Percentiles rank a stretch among this genome's conserved stretches.
These are phyloP conservation scores for Probosciger aterrimus DNA, from an alignment of 2,113 vertebrate genomes.

Conservation along the genomic window DNA sequence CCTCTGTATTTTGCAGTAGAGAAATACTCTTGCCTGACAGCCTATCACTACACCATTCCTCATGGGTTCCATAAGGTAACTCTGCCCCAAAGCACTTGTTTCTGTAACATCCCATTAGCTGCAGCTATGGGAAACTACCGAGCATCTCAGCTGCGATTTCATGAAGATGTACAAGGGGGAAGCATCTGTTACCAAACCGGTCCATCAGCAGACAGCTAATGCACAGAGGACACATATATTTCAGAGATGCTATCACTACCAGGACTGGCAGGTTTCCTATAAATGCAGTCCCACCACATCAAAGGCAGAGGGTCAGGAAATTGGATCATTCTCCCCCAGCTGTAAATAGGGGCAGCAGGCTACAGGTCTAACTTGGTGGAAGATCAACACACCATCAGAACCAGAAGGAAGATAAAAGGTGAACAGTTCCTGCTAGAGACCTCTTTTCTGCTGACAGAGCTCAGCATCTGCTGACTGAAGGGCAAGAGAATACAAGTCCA, in stretches of 20 bases:
- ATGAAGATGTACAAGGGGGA: neutral
- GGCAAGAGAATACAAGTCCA: neutral
- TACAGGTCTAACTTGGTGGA: neutral
- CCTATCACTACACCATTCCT: neutral
- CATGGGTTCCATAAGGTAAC: accelerated
- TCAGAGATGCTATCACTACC: neutral
- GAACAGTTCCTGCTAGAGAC: neutral
- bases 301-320: neutral
- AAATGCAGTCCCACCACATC: neutral
- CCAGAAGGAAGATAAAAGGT: neutral
- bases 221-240: neutral
- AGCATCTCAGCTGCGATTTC: neutral
- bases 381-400: neutral
- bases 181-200: neutral
- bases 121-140: accelerated
- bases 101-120: accelerated
- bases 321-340: neutral
- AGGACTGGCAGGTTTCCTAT: neutral
- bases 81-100: accelerated
- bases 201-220: neutral
- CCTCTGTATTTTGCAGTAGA: neutral
- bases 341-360: neutral
- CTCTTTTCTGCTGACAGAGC: neutral
- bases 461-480: neutral
- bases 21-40: too few relatives aligned